phyloP scores from a whole-genome alignment of 2,888 invertebrate genomes.

The Coleophora deauratella region DNA sequence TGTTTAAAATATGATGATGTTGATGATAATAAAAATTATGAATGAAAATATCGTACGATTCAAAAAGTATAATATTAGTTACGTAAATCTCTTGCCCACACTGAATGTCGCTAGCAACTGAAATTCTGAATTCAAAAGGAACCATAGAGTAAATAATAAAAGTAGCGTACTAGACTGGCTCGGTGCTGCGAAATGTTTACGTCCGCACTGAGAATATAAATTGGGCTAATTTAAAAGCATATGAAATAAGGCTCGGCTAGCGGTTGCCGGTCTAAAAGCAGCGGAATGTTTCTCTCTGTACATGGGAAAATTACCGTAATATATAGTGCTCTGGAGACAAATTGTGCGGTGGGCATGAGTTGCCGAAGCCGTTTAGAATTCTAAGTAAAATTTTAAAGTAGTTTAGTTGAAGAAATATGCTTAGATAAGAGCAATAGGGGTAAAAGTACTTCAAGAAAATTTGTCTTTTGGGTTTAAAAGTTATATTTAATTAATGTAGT shows the following conservation, averaged over 20 bases:
- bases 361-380: not conserved
- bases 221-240: slow-evolving; percentile 42
- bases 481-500: no score
- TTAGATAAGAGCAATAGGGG: no score
- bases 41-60: no score
- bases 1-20: no score
- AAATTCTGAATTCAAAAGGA: slow-evolving; percentile 31
- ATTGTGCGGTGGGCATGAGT: not conserved
- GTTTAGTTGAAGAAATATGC: no score
- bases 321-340: slow-evolving; percentile 10
- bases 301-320: slow-evolving; percentile 7
- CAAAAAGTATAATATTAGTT: no score
- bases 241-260: slow-evolving; percentile 18
- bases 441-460: no score
- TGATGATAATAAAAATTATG: no score
- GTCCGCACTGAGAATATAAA: slow-evolving; percentile 40
- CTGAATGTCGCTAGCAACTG: no score
- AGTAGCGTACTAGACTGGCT: slow-evolving; percentile 22
- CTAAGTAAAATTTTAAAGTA: no score
- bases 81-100: no score
- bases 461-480: no score
- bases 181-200: slow-evolving; percentile 33
- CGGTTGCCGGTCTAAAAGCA: slow-evolving; percentile 3
- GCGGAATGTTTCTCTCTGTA: not conserved
- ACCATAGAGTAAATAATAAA: slow-evolving; percentile 31